These are phyloP conservation scores for Agrochola litura DNA, from an alignment of 2,888 invertebrate genomes.

Conservation along the genomic window DNA sequence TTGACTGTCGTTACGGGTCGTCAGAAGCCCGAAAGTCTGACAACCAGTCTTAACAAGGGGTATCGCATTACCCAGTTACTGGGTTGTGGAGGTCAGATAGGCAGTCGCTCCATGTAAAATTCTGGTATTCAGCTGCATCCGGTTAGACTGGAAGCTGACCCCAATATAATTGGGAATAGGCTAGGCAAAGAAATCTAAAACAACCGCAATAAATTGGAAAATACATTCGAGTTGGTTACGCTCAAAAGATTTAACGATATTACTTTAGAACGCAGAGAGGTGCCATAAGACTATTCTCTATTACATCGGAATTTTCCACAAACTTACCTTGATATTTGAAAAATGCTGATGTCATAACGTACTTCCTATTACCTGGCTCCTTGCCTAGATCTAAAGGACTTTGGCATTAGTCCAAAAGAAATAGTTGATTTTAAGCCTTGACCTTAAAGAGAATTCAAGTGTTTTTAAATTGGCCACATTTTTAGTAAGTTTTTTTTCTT, in stretches of 20 bases:
- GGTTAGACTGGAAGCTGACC: too few species aligned
- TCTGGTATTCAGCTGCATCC: too few species aligned
- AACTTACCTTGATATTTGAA: conserved; percentile 61
- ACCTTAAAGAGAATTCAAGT: conserved; percentile 69
- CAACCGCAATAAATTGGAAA: conserved; percentile 24
- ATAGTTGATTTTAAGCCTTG: conserved; percentile 79
- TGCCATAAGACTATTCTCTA: conserved; percentile 51
- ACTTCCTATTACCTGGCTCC: conserved; percentile 79
- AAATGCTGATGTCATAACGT: conserved; percentile 76
- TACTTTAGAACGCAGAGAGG: conserved; percentile 30
- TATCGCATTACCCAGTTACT: too few species aligned
- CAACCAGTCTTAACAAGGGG: too few species aligned
- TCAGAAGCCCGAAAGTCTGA: too few species aligned
- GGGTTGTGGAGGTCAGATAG: too few species aligned
- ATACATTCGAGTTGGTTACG: conserved; percentile 29
- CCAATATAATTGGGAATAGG: too few species aligned
- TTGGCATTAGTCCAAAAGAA: conserved; percentile 80
- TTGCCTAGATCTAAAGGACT: conserved; percentile 74
- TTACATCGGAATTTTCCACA: conserved; percentile 52
- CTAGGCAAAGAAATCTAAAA: too few species aligned
- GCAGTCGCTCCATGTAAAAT: too few species aligned
- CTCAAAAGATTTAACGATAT: conserved; percentile 50
- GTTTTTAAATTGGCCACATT: conserved; percentile 48
- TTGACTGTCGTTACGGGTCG: too few species aligned
- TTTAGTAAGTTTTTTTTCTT: conserved; percentile 4